Evolutionary conservation across 2,888 invertebrate genomes (phyloP).

Genomic region (Synanthedon tipuliformis): DNA sequence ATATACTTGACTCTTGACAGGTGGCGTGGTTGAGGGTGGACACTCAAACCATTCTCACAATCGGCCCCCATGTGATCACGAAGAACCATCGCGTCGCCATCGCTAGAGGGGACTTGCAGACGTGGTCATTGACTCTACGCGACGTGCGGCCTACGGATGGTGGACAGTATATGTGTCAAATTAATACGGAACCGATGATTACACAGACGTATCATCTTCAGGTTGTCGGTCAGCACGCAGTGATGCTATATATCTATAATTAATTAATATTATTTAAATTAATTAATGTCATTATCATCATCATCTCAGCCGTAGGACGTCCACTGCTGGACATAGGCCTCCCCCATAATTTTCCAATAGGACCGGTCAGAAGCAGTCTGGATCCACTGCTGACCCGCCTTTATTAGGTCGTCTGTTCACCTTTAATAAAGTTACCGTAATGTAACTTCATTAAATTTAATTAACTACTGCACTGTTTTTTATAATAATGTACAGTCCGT

Average conservation of each 20-base stretch:
- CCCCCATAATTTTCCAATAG: no score
- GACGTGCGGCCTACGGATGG: slow-evolving; percentile 82
- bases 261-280: neutral
- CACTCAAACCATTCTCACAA: slow-evolving; percentile 89
- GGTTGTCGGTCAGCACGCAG: slow-evolving; percentile 32
- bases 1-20: slow-evolving; percentile 47
- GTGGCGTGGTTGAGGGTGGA: slow-evolving; percentile 90
- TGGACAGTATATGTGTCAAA: slow-evolving; percentile 83
- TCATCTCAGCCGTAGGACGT: no score
- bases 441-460: no score
- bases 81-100: slow-evolving; percentile 87
- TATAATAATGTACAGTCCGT: no score
- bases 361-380: no score
- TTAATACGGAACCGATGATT: slow-evolving; percentile 76
- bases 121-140: slow-evolving; percentile 82
- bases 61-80: slow-evolving; percentile 87
- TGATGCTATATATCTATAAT: slow-evolving; percentile 4
- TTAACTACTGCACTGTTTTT: no score
- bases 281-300: no score
- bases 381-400: no score
- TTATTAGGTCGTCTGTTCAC: no score
- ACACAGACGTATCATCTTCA: slow-evolving; percentile 46
- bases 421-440: no score
- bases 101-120: slow-evolving; percentile 75
- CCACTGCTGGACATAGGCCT: no score